Base-by-base conservation (phyloP, 2,113 vertebrate species). In the Chaenogobius annularis region DNA sequence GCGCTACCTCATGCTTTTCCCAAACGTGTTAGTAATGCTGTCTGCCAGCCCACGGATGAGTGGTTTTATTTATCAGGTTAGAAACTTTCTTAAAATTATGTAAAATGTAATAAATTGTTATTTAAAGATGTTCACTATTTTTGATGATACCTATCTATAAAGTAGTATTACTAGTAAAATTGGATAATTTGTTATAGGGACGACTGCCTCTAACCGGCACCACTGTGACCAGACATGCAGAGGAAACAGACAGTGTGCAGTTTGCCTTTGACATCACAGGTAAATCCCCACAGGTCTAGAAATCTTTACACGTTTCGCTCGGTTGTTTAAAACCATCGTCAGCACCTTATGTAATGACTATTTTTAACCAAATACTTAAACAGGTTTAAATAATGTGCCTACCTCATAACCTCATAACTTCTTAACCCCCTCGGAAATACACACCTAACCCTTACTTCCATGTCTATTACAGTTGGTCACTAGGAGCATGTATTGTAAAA, bases 11-110 rank as follows among this genome's bases (percentile, higher is more conserved):
- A 93, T 99, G 94, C 87, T 99, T 75, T 99, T 99, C 88, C 93
- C 96, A 19, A 95, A 87, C 3, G 72, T 95, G 83, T 78, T 99
- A 72, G 89, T 99, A 71, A 95, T 98, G 94, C 90, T 99, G 23
- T 98, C 97, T 26, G 95, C 96, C 74, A 99, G 97, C 88, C 95
- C 96, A 68, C 94, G 97, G 63, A 99, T 99, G 97, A 99, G 97
- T 80, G 97, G 97, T 78, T 99, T 99, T 75, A 96, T 99, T 82
- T 99, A 97, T 90, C 97, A 99, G 95, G 98, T 96, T 89, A 91
- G 70, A 1, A 1, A 3, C 9, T 68, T 69, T 2, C 9, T 68
- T 69, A 26, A 62, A 47, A 22, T 26, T 10, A 50, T 12, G 58
- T 31, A 17, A 31, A 61, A 17, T 54, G 14, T 48, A 15, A 17